Conservation (phyloP, 2,113 vertebrate species). For the Seriola rivoliana region DNA sequence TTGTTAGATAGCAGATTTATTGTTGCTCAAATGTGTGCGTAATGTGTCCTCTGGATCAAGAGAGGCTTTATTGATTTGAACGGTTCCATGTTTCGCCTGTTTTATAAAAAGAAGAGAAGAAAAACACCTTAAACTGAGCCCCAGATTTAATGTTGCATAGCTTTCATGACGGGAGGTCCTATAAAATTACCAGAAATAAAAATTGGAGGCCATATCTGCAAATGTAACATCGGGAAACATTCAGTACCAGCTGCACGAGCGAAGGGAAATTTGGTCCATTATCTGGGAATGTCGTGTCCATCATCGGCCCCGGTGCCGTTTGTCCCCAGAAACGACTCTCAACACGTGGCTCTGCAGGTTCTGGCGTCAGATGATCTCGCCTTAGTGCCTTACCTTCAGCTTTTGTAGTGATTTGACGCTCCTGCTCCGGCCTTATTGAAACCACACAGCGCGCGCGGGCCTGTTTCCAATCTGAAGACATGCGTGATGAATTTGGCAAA, state of each 20-base stretch:
- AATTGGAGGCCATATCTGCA: slow-evolving; percentile 9
- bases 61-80: slow-evolving; percentile 24
- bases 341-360: not conserved
- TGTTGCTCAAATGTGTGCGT: slow-evolving; percentile 15
- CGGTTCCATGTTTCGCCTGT: slow-evolving; percentile 45
- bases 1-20: slow-evolving; percentile 32
- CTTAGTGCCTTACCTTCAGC: slow-evolving; percentile 35
- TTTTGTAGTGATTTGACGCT: slow-evolving; percentile 47
- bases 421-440: slow-evolving; percentile 68
- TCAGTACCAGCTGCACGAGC: not conserved
- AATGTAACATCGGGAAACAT: slow-evolving; percentile 32
- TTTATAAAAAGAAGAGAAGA: not conserved
- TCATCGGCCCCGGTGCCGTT: not conserved
- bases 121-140: not conserved
- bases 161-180: slow-evolving; percentile 30
- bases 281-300: not conserved
- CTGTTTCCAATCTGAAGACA: slow-evolving; percentile 86
- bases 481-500: slow-evolving; percentile 85
- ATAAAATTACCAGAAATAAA: slow-evolving; percentile 34
- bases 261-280: not conserved
- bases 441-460: slow-evolving; percentile 71
- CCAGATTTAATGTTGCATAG: slow-evolving; percentile 28
- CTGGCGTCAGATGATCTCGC: not conserved
- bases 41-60: not conserved
- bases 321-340: slow-evolving; percentile 13